These are phyloP conservation scores for Lithophane semibrunnea DNA, from an alignment of 2,888 invertebrate species.

Conservation along the genomic window DNA sequence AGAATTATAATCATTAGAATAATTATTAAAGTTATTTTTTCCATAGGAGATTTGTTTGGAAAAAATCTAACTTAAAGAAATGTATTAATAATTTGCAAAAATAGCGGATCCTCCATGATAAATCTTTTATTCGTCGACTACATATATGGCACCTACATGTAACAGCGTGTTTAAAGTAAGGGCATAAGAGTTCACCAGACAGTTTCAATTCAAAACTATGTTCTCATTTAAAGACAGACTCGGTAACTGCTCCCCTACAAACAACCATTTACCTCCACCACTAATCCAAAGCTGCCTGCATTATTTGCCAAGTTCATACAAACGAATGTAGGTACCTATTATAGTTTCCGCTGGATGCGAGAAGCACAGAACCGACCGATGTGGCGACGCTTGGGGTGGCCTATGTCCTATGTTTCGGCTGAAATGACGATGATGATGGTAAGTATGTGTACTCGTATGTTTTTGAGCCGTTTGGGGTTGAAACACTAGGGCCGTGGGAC, in stretches of 20 bases:
- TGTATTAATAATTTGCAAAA: too few relatives aligned
- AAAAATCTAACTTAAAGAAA: too few relatives aligned
- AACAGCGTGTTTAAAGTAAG: conserved; percentile 19
- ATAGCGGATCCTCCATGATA: neutral
- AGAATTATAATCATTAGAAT: too few relatives aligned
- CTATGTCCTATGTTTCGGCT: neutral
- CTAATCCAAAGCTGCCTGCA: neutral
- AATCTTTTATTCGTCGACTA: neutral
- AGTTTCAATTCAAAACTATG: conserved; percentile 22
- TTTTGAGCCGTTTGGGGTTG: too few relatives aligned
- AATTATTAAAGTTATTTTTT: too few relatives aligned
- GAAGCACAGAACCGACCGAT: neutral
- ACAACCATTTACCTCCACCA: neutral
- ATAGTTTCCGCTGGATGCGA: neutral
- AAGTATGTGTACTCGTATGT: too few relatives aligned
- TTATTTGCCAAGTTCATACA: neutral
- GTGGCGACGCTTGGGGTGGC: too few relatives aligned
- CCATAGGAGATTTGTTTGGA: too few relatives aligned
- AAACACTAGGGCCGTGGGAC: too few relatives aligned
- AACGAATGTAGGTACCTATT: neutral
- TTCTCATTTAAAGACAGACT: conserved; percentile 14
- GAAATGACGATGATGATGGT: neutral
- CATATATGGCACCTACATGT: neutral
- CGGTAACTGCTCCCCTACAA: neutral
- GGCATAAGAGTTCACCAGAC: conserved; percentile 43